Conservation (phyloP, 2,113 vertebrate genomes). For the Lepisosteus oculatus region DNA sequence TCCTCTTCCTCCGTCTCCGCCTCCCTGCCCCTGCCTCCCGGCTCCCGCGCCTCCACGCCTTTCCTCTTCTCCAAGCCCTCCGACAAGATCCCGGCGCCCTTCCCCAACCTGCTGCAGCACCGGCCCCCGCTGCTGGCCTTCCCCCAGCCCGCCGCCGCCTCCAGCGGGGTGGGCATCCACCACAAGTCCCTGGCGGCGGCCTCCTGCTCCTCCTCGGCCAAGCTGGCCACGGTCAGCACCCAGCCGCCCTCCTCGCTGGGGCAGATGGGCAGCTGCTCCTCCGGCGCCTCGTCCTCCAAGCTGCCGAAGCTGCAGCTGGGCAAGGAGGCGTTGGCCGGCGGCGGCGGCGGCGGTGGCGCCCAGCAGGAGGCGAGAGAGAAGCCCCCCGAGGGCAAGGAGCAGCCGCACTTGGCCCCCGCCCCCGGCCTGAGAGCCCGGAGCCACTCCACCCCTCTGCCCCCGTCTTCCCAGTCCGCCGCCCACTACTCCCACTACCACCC, state of each 20-base stretch:
- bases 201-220: constrained; percentile 29
- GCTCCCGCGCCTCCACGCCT: constrained; percentile 62
- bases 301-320: constrained; percentile 53
- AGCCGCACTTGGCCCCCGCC: constrained; percentile 57
- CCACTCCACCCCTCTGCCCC: constrained; percentile 86
- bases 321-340: constrained; percentile 57
- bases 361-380: constrained; percentile 57
- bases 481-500: constrained; percentile 77
- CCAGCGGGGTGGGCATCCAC: constrained; percentile 62
- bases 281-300: constrained; percentile 58
- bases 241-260: constrained; percentile 67
- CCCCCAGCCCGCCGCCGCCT: constrained; percentile 74
- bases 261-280: constrained; percentile 62
- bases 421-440: constrained; percentile 78
- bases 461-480: constrained; percentile 76
- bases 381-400: constrained; percentile 56
- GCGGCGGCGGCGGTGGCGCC: constrained; percentile 42
- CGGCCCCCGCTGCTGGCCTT: constrained; percentile 83
- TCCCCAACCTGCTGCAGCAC: constrained; percentile 87
- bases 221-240: constrained; percentile 43
- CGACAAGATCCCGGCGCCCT: constrained; percentile 82
- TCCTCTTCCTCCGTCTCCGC: constrained; percentile 55
- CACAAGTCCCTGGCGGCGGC: constrained; percentile 40
- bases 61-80: constrained; percentile 69
- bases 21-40: constrained; percentile 58